Base-by-base conservation (phyloP, 2,888 invertebrate genomes). In the Parasteatoda lunata region DNA sequence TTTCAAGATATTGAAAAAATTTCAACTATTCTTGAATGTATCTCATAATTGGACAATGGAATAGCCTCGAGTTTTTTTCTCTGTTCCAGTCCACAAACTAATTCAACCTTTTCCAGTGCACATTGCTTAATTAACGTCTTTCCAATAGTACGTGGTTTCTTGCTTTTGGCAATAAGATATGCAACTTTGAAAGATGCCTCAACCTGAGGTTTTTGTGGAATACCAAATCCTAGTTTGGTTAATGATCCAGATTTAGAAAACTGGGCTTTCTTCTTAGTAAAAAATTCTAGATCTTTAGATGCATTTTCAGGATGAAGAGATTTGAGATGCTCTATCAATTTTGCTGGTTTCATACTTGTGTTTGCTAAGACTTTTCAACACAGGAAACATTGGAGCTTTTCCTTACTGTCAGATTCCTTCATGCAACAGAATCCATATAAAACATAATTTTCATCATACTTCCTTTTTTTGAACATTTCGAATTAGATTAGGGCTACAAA, bases 281-380 rank as follows among this genome's bases (percentile, higher is more conserved):
- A 77, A 77, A 77, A 78, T 65, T 59, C 70, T 73, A 59, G 73
- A 73, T 59, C 80, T 82, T 75, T 82, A 68, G 70, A 82, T 82
- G 70, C 82, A 83, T 83, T 83, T 84, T 84, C 66, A 84, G 77
- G 71, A 73, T 78, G 77, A 77, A 84, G 76, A 84, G 84, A 77
- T 73, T 69, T 72, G 72, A 77, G 84, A 78, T 84, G 84, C 48
- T 77, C 77, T 77, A 77, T 84, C 81, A 86, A 81, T 80, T 86
- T 86, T 81, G 86, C 82, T 68, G 77, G 81, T 68, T 86, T 86
- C 86, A 86, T 86, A 82, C 86, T 86, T 54, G 54, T 52, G 71
- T 81, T 86, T 72, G 80, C 76, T 47, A 86, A 81, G 81, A 80
- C 69, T 75, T 79, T 85, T 79, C 80, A 30, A 75, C 75, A 80